Percentiles rank a stretch among this genome's conserved stretches.
Evolutionary conservation across 1,140 invertebrate species (phyloP).

Genomic region (Bombus haemorrhoidalis): DNA sequence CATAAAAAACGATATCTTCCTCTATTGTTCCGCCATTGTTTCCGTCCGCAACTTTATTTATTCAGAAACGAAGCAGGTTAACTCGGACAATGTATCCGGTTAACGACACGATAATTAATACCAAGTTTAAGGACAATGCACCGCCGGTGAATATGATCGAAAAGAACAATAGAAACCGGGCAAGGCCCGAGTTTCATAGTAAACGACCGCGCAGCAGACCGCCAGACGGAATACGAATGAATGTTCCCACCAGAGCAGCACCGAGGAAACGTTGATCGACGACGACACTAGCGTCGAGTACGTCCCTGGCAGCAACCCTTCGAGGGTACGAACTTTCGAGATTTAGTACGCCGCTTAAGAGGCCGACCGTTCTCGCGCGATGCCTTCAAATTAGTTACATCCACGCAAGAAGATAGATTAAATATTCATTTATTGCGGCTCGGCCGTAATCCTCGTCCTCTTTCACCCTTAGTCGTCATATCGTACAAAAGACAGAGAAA

Average conservation of each 20-base stretch:
- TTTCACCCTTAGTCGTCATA: background rate
- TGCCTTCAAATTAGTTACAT: conserved; percentile 77
- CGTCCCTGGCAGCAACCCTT: background rate
- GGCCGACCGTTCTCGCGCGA: conserved; percentile 49
- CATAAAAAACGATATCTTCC: background rate
- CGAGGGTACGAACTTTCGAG: conserved; percentile 45
- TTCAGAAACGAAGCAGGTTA: conserved; percentile 12
- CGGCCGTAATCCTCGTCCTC: no score
- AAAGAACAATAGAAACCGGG: conserved; percentile 10
- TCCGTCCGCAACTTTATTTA: conserved; percentile 19
- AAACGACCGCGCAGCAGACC: no score
- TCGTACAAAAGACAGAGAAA: background rate
- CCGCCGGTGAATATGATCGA: conserved; percentile 1
- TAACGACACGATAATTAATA: conserved; percentile 41
- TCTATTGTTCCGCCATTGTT: conserved; percentile 4
- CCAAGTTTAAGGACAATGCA: conserved; percentile 27
- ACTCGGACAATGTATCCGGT: conserved; percentile 22
- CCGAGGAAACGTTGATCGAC: conserved; percentile 25
- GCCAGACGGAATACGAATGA: background rate
- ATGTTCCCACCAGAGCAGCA: background rate
- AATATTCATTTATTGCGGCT: conserved; percentile 79
- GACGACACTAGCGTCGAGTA: background rate
- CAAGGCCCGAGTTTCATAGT: background rate
- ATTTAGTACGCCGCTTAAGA: conserved; percentile 57
- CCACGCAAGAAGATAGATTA: conserved; percentile 80